Evolutionary conservation across 2,888 invertebrate species (phyloP).

Genomic region (Ethmia dodecea): DNA sequence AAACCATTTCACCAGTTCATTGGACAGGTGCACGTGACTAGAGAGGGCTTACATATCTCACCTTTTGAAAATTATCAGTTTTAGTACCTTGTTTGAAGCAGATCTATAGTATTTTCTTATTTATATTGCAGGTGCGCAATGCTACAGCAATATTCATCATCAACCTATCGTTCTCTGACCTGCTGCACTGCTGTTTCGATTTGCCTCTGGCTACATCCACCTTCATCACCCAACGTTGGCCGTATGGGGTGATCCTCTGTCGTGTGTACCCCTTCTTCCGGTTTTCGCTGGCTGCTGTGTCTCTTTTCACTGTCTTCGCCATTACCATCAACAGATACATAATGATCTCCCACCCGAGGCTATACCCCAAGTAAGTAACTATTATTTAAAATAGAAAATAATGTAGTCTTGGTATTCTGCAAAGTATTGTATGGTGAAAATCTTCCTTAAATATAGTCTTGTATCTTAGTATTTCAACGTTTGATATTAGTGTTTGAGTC

Average conservation of each 20-base stretch:
- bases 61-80: not conserved
- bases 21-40: not conserved
- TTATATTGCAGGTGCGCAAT: slow-evolving; percentile 83
- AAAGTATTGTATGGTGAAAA: too few species aligned
- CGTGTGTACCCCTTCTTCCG: slow-evolving; percentile 85
- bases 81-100: not conserved
- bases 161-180: slow-evolving; percentile 86
- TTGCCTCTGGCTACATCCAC: slow-evolving; percentile 87
- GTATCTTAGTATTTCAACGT: too few species aligned
- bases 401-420: too few species aligned
- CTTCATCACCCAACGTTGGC: slow-evolving; percentile 84
- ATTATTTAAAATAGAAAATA: too few species aligned
- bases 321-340: slow-evolving; percentile 91
- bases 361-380: slow-evolving; percentile 89
- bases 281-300: slow-evolving; percentile 86
- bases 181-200: slow-evolving; percentile 89
- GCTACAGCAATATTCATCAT: slow-evolving; percentile 91
- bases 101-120: not conserved
- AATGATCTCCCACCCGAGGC: slow-evolving; percentile 87
- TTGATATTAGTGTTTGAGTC: too few species aligned
- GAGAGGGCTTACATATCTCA: too few species aligned
- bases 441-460: too few species aligned
- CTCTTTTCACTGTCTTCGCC: slow-evolving; percentile 86
- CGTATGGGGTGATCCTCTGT: slow-evolving; percentile 82
- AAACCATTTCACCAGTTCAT: not conserved